phyloP scores from a whole-genome alignment of 2,797 vertebrate genomes.

The Hypotaenidia philippensis region DNA sequence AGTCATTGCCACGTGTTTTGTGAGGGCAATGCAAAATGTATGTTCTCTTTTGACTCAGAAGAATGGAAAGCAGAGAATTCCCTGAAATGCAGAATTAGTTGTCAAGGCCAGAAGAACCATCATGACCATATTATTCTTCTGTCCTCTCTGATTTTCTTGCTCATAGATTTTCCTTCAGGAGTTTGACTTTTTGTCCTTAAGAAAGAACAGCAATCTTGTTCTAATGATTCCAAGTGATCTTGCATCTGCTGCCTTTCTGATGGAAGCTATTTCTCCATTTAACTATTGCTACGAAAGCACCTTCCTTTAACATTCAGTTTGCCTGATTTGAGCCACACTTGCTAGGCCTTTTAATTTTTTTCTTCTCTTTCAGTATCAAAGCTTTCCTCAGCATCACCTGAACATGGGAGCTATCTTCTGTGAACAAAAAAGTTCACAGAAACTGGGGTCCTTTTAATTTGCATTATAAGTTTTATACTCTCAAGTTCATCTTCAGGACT shows the following conservation, averaged over 20 bases:
- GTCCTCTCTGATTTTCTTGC: not conserved
- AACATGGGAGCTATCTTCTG: not conserved
- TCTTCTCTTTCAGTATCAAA: not conserved
- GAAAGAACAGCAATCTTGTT: not conserved
- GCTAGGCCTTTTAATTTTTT: not conserved
- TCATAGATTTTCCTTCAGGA: not conserved
- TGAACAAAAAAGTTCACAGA: not conserved
- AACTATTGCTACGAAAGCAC: not conserved
- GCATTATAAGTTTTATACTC: not conserved
- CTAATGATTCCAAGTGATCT: not conserved
- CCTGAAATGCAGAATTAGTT: not conserved
- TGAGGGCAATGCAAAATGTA: not conserved
- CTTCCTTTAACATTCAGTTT: not conserved
- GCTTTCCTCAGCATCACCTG: not conserved
- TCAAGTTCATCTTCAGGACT: not conserved
- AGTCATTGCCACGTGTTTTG: not conserved
- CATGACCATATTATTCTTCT: not conserved
- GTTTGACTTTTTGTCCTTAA: not conserved
- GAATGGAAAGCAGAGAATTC: not conserved
- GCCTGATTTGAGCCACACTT: not conserved
- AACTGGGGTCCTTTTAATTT: not conserved
- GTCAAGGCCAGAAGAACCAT: not conserved
- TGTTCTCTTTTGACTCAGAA: not conserved
- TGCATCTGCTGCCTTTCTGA: not conserved
- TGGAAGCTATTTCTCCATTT: not conserved